These are phyloP conservation scores for Timema podura DNA, from an alignment of 2,888 invertebrate species.

Conservation along the genomic window DNA sequence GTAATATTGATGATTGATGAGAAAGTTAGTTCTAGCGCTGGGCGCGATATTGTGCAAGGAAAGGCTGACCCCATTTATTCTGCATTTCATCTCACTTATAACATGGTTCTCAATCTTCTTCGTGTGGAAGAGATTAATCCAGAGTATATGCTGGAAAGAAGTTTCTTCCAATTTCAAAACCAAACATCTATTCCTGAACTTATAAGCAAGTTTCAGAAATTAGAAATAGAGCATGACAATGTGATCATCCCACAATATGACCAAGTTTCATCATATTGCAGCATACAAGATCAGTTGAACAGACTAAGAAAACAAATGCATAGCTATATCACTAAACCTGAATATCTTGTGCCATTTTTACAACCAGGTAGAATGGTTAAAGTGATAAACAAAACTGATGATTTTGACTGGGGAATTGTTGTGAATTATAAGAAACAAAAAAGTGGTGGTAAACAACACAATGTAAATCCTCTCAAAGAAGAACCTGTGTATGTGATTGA, in stretches of 20 bases:
- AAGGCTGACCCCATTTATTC: slow-evolving; percentile 96
- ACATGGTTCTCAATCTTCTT: slow-evolving; percentile 95
- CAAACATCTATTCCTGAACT: slow-evolving; percentile 90
- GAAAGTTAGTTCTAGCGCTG: slow-evolving; percentile 68
- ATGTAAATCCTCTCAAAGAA: slow-evolving; percentile 25
- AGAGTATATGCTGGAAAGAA: slow-evolving; percentile 96
- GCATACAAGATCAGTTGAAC: slow-evolving; percentile 76
- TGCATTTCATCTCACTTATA: slow-evolving; percentile 98
- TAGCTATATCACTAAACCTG: slow-evolving; percentile 74
- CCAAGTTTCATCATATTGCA: slow-evolving; percentile 76
- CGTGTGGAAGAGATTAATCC: slow-evolving; percentile 99
- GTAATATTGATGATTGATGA: slow-evolving; percentile 99
- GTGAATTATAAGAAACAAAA: slow-evolving; percentile 81
- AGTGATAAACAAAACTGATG: slow-evolving; percentile 77
- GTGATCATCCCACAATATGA: slow-evolving; percentile 68
- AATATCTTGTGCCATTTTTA: slow-evolving; percentile 87
- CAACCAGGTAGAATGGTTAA: slow-evolving; percentile 92
- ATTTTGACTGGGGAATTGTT: slow-evolving; percentile 96
- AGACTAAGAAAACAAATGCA: slow-evolving; percentile 70
- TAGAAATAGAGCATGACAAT: slow-evolving; percentile 60
- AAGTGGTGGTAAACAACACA: slow-evolving; percentile 8
- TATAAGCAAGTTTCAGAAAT: slow-evolving; percentile 65
- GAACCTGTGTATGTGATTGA: slow-evolving; percentile 61
- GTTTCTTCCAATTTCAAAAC: slow-evolving; percentile 99
- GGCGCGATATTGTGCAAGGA: slow-evolving; percentile 79